A percentile compares a stretch with the other conserved stretches of the same genome.
Conservation (phyloP, 2,113 vertebrate genomes). For the Typhlomys cinereus region DNA sequence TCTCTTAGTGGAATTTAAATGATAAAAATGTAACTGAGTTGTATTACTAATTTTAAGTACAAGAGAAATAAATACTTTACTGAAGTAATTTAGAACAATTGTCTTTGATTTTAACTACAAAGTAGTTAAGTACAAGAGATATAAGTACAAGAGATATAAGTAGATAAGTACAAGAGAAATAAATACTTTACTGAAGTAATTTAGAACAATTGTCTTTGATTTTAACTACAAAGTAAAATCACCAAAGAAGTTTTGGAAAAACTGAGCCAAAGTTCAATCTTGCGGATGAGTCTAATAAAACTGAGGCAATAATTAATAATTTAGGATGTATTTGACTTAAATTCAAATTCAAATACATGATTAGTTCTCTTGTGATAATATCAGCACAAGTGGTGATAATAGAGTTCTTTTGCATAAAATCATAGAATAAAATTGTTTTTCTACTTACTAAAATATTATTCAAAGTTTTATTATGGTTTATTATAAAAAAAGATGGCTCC, state of each 20-base stretch:
- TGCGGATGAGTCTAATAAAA: not conserved
- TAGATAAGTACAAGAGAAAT: conserved; percentile 26
- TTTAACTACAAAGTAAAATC: conserved; percentile 13
- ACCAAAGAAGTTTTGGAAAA: not conserved
- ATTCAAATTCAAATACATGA: conserved; percentile 58
- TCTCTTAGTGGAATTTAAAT: conserved; percentile 45
- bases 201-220: conserved; percentile 7
- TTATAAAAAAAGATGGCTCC: conserved; percentile 19
- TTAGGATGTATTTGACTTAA: conserved; percentile 12
- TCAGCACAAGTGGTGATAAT: conserved; percentile 35
- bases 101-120: no score
- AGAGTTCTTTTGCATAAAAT: conserved; percentile 28
- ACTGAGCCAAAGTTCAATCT: not conserved
- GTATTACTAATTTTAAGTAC: conserved; percentile 24
- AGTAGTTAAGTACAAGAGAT: no score
- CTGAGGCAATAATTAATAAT: not conserved
- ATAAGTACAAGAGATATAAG: no score
- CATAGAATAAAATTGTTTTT: conserved; percentile 41
- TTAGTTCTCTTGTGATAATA: conserved; percentile 3
- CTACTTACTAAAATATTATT: conserved; percentile 59
- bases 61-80: no score
- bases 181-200: conserved; percentile 28
- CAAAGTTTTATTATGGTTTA: conserved; percentile 42
- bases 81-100: no score
- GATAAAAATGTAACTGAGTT: conserved; percentile 28